Conservation (phyloP, 2,113 vertebrate genomes). For the Ovis canadensis region DNA sequence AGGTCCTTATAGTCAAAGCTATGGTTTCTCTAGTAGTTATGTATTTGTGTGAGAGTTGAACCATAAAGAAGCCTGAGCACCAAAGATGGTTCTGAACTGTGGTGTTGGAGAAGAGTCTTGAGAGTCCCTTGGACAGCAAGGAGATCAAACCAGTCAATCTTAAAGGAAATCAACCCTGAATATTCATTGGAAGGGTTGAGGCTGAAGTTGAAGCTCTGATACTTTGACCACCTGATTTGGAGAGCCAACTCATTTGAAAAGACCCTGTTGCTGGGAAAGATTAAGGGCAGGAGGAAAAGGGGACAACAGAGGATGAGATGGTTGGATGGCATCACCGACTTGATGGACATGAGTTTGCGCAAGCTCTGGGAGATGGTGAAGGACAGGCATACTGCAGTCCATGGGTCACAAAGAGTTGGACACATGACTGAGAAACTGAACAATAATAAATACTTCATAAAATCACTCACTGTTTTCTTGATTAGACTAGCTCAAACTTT, state of each 20-base stretch:
- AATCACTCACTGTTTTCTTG: neutral
- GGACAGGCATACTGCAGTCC: neutral
- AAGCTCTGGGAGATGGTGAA: neutral
- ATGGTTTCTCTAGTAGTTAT: neutral
- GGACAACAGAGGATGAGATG: neutral
- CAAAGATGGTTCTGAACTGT: neutral
- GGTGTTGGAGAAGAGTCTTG: neutral
- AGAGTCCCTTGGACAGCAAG: neutral
- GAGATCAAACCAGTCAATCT: neutral
- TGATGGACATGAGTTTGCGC: neutral
- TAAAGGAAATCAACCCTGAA: neutral
- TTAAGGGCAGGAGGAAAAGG: neutral
- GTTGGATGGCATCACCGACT: neutral
- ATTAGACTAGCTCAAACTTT: neutral
- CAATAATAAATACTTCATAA: neutral
- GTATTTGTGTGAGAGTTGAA: neutral
- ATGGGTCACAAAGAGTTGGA: neutral
- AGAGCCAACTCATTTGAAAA: neutral
- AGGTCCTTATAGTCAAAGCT: neutral
- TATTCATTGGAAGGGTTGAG: neutral
- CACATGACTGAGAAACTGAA: neutral
- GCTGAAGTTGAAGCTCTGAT: neutral
- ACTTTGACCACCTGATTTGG: neutral
- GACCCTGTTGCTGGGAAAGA: neutral
- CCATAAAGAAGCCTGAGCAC: neutral